phyloP scores from a whole-genome alignment of 2,797 vertebrate species.

The Gallirallus australis region DNA sequence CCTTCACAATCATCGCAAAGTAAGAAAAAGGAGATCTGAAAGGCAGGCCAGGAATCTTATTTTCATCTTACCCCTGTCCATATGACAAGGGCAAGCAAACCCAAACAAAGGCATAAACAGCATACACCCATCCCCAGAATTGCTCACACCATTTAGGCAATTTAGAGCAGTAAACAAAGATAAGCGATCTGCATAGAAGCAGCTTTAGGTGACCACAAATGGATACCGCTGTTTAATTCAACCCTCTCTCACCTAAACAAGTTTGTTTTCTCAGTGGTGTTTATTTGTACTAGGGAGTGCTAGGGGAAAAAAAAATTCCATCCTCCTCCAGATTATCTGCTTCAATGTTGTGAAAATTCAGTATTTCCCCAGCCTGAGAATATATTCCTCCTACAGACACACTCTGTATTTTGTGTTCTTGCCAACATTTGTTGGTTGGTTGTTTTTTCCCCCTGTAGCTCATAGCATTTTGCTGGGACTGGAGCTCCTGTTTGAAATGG shows the following conservation, averaged over 20 bases:
- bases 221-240: constrained; percentile 60
- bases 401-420: constrained; percentile 21
- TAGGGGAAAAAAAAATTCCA: constrained; percentile 33
- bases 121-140: constrained; percentile 59
- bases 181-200: constrained; percentile 65
- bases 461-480: background rate
- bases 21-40: background rate
- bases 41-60: constrained; percentile 12
- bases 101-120: constrained; percentile 55
- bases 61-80: background rate
- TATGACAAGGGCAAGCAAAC: constrained; percentile 33
- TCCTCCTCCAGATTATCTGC: constrained; percentile 58
- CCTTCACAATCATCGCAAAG: background rate
- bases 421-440: background rate
- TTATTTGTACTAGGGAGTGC: constrained; percentile 67
- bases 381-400: constrained; percentile 62
- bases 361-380: constrained; percentile 61
- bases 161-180: constrained; percentile 67
- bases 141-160: constrained; percentile 63
- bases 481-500: background rate
- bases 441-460: background rate
- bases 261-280: constrained; percentile 60
- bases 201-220: constrained; percentile 67
- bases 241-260: constrained; percentile 61
- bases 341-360: constrained; percentile 65